Evolutionary conservation across 2,797 vertebrate genomes (phyloP).

Genomic region (Diplodus puntazzo): DNA sequence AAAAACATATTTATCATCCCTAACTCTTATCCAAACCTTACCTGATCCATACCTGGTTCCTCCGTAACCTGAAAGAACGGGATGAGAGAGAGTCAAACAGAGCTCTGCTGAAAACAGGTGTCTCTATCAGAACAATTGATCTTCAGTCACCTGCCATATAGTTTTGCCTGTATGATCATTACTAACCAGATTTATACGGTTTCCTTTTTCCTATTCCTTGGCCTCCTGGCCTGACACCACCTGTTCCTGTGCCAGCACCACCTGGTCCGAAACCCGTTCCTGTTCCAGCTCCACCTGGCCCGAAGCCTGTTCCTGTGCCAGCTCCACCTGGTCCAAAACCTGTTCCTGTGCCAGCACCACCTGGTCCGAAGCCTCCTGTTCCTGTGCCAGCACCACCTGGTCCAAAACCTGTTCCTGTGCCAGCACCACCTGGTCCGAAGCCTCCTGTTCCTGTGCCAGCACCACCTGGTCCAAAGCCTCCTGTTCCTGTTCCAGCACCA

Average conservation of each 20-base stretch:
- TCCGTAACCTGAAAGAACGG: slow-evolving; percentile 55
- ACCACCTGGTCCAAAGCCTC: slow-evolving; percentile 54
- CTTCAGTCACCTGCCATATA: not conserved
- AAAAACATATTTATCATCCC: not conserved
- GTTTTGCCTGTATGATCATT: not conserved
- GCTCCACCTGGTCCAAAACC: slow-evolving; percentile 38
- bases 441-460: slow-evolving; percentile 40
- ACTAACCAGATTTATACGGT: slow-evolving; percentile 67
- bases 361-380: slow-evolving; percentile 21
- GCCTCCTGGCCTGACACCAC: slow-evolving; percentile 43
- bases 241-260: slow-evolving; percentile 34
- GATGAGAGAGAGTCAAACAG: not conserved
- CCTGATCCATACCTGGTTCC: slow-evolving; percentile 60
- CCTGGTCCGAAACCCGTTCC: slow-evolving; percentile 47
- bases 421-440: too few relatives aligned
- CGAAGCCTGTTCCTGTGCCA: slow-evolving; percentile 30
- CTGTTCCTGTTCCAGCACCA: slow-evolving; percentile 36
- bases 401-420: not conserved
- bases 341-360: slow-evolving; percentile 31
- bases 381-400: slow-evolving; percentile 41
- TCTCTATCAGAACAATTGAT: not conserved
- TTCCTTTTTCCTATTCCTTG: slow-evolving; percentile 70
- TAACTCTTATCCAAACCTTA: slow-evolving; percentile 8
- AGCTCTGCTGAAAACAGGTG: not conserved
- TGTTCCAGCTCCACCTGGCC: slow-evolving; percentile 48